These are phyloP conservation scores for Gobiocypris rarus DNA, from an alignment of 2,113 vertebrate genomes.

Conservation along the genomic window DNA sequence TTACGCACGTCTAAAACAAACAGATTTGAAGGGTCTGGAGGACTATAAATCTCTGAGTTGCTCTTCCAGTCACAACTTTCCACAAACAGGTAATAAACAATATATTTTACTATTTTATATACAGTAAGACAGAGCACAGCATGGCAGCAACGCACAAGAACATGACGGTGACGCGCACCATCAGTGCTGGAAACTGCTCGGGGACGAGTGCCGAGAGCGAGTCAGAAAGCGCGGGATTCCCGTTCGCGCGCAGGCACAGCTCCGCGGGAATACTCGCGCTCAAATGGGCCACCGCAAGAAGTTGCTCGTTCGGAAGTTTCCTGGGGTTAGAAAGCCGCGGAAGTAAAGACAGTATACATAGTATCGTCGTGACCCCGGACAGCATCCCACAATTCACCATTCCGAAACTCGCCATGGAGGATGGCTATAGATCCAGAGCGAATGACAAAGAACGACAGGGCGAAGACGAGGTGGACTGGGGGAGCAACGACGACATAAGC, in stretches of 20 bases:
- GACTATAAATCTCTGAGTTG: not conserved
- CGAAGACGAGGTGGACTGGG: constrained; percentile 39
- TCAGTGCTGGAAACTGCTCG: constrained; percentile 64
- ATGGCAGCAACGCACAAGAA: constrained; percentile 59
- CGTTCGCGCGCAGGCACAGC: constrained; percentile 63
- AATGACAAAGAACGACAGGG: constrained; percentile 38
- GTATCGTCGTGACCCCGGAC: constrained; percentile 73
- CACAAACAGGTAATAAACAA: not conserved
- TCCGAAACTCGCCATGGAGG: constrained; percentile 69
- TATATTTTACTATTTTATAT: not conserved
- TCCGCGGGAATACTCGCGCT: constrained; percentile 66
- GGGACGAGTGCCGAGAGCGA: not conserved
- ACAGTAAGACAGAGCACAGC: not conserved
- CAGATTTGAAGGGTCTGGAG: constrained; percentile 13
- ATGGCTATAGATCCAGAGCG: constrained; percentile 36
- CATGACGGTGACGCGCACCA: constrained; percentile 62
- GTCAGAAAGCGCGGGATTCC: constrained; percentile 47
- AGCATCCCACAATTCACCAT: constrained; percentile 79
- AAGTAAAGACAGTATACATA: constrained; percentile 67
- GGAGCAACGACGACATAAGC: constrained; percentile 3
- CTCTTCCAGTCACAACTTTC: not conserved
- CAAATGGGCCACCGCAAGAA: constrained; percentile 62
- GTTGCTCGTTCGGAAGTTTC: constrained; percentile 63
- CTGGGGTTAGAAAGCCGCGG: constrained; percentile 60
- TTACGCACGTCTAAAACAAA: constrained; percentile 54